Percentiles rank a stretch among this genome's conserved stretches.
phyloP scores from a whole-genome alignment of 2,113 vertebrate species.

The Gorsachius goisagi region DNA sequence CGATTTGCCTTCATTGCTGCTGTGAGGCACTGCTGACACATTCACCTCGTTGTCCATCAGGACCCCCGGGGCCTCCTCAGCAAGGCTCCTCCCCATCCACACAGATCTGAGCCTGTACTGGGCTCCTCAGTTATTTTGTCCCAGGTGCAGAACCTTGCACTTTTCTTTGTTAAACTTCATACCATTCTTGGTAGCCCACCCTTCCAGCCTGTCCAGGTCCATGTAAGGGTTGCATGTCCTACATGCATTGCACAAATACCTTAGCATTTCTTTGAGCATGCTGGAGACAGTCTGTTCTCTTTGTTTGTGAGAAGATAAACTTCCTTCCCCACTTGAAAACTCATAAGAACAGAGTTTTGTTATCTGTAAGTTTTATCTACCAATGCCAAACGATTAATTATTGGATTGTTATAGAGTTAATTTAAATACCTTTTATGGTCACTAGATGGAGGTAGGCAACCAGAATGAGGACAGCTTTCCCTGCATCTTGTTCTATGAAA shows the following conservation, averaged over 20 bases:
- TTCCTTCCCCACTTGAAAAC: neutral
- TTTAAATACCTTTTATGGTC: neutral
- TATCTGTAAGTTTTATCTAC: neutral
- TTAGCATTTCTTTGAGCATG: neutral
- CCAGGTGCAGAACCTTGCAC: neutral
- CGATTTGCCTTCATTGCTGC: neutral
- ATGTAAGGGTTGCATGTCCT: neutral
- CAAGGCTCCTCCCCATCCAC: neutral
- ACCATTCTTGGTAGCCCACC: neutral
- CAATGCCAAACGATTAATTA: neutral
- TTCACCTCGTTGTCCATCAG: neutral
- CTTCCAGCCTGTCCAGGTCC: neutral
- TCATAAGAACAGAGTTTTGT: neutral
- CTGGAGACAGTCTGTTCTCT: neutral
- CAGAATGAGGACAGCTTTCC: neutral
- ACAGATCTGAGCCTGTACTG: neutral
- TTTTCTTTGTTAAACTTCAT: neutral
- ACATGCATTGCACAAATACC: neutral
- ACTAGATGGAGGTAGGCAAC: slow-evolving; percentile 61
- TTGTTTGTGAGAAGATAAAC: neutral
- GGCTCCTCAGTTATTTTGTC: neutral
- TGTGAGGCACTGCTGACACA: no score
- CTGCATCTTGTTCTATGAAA: neutral
- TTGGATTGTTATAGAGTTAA: neutral
- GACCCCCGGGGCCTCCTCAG: neutral